These are phyloP conservation scores for Tipula lateralis DNA, from an alignment of 2,888 invertebrate genomes.

Conservation along the genomic window DNA sequence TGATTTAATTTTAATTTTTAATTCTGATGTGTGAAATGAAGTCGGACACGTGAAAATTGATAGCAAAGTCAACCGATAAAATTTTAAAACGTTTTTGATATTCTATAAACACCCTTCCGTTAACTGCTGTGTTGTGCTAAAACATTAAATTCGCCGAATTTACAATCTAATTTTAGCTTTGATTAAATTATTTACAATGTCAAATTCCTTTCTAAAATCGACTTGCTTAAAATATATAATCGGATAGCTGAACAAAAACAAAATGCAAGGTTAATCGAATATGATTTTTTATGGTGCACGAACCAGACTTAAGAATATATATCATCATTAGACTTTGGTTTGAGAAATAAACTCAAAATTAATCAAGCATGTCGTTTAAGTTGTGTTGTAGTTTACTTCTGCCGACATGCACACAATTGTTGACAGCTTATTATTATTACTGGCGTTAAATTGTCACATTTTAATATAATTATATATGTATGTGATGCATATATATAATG, in stretches of 20 bases:
- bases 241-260: background rate
- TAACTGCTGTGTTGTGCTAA: background rate
- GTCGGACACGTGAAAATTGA: background rate
- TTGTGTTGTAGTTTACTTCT: too few relatives aligned
- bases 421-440: too few relatives aligned
- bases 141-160: background rate
- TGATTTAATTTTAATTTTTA: background rate
- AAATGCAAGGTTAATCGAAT: background rate
- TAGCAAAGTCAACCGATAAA: background rate
- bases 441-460: too few relatives aligned
- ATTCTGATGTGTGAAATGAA: background rate
- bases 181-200: background rate
- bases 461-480: too few relatives aligned
- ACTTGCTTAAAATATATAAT: background rate
- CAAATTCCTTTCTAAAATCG: background rate
- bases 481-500: too few relatives aligned
- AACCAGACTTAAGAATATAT: background rate
- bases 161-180: background rate
- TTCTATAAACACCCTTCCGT: background rate
- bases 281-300: background rate
- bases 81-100: background rate
- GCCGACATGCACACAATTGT: too few relatives aligned
- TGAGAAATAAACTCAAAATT: background rate
- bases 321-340: background rate
- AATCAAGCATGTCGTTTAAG: background rate